Base-by-base conservation (phyloP, 2,113 vertebrate genomes). In the Hyaena hyaena region DNA sequence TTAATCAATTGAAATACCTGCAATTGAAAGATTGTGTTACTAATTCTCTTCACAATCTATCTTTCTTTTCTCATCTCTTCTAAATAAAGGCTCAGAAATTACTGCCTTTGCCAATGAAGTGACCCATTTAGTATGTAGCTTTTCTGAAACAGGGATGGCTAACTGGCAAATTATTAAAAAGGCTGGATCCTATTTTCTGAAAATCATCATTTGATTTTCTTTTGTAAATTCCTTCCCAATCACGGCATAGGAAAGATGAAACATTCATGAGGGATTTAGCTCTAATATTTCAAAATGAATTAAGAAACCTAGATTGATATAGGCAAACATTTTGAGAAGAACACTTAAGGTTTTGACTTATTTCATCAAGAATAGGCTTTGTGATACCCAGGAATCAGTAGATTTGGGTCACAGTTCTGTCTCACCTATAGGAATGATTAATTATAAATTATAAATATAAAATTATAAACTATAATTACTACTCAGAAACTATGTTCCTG, bases 1-100 rank as follows among this genome's bases (percentile, higher is more conserved):
- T 96, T 98, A 99, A 99, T 98, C 98, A 98, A 98, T 98, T 98
- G 92, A 98, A 98, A 98, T 99, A 98, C 98, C 93, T 98, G 88
- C 94, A 98, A 95, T 21, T 98, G 98, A 98, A 98, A 97, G 97
- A 98, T 90, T 98, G 98, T 97, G 87, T 98, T 98, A 96, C 97
- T 98, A 98, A 98, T 98, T 98, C 97, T 96, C 93, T 96, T 98
- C 94, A 97, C 93, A 97, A 98, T 96, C 96, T 98, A 89, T 96
- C 63, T 74, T 96, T 98, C 55, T 86, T 96, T 96, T 77, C 82
- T 83, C 90, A 97, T 98, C 86, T 93, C 80, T 97, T 98, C 91
- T 97, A 98, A 98, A 98, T 95, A 97, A 97, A 98, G 83, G 76
- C 93, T 97, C 24, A 88, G 96, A 98, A 98, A 97, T 2, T 0